Evolutionary conservation across 2,113 vertebrate species (phyloP).

Genomic region (Tylochromis polylepis): DNA sequence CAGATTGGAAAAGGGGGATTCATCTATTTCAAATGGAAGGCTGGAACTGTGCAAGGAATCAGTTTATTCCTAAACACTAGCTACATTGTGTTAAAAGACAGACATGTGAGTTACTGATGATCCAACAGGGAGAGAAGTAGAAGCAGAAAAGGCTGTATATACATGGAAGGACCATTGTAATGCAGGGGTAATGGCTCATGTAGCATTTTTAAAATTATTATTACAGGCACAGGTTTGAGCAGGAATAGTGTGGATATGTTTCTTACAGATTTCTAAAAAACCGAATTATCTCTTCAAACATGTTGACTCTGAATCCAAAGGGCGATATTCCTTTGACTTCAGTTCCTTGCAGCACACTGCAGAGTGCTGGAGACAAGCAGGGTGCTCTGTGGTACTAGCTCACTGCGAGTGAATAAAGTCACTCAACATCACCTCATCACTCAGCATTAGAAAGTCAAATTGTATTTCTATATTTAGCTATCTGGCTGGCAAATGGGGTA

Average conservation of each 20-base stretch:
- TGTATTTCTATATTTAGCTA: not conserved
- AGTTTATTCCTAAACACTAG: slow-evolving; percentile 19
- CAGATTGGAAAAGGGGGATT: slow-evolving; percentile 11
- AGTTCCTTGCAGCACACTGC: not conserved
- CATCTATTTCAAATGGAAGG: slow-evolving; percentile 7
- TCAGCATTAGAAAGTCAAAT: not conserved
- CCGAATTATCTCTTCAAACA: not conserved
- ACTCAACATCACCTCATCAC: not conserved
- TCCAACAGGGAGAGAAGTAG: not conserved
- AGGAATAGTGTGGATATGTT: not conserved
- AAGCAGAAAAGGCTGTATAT: not conserved
- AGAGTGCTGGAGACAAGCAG: not conserved
- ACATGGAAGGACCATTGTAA: not conserved
- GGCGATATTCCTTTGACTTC: not conserved
- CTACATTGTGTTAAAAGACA: slow-evolving; percentile 6
- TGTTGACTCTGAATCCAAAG: not conserved
- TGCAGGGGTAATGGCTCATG: not conserved
- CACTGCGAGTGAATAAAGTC: not conserved
- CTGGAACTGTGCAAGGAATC: slow-evolving; percentile 16
- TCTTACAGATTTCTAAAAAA: not conserved
- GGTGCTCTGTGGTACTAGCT: not conserved
- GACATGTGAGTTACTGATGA: not conserved
- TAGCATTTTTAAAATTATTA: not conserved
- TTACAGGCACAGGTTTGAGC: not conserved
- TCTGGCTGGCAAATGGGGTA: not conserved